Base-by-base conservation (phyloP, 2,113 vertebrate species). In the Aegithalos caudatus region DNA sequence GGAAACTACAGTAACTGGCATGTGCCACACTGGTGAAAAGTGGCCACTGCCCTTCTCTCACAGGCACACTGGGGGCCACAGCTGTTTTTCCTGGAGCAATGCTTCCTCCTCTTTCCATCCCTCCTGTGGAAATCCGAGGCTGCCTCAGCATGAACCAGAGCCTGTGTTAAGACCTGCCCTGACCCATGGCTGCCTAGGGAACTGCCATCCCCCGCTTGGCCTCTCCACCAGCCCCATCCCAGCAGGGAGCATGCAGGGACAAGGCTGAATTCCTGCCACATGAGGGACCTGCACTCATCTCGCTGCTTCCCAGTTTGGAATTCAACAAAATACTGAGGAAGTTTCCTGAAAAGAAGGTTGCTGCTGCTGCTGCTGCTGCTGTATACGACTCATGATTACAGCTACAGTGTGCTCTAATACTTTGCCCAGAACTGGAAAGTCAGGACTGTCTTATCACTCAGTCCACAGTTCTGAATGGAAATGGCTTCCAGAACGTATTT, bases 281-380 rank as follows among this genome's bases (percentile, higher is more conserved):
- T 3, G 10, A 38, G 28, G 4, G 24, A 87, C 33, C 27, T 20
- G 40, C 29, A 25, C 51, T 69, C 27, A 35, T 42, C 64, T 40
- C 0, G 4, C 1, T 13, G 57, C 47, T 58, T 72, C 56, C 38
- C 7, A 0, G 18, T 9, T 13, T 22, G 11, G 19, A 62, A 51
- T 50, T 37, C 24, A 40, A 47, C 56, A 64, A 58, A 67, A 76
- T 14, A 53, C 48, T 35, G 22, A 74, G 53, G 18, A 35, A 2
- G 2, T 7, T 57, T 66, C 58, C 62, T 45, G 58, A 51, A 25
- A 44, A 70, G 67, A 24, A 60, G 18, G 28, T 12, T 27, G 57
- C 54, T 77, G 65, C 42, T 81, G 72, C 20, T 74, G 58, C 40
- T 83, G 74, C 20, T 66, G 78, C 61, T 85, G 51, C 40, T 67